Percentiles rank a stretch among this genome's conserved stretches.
phyloP scores from a whole-genome alignment of 2,113 vertebrate species.

The Bufo gargarizans region DNA sequence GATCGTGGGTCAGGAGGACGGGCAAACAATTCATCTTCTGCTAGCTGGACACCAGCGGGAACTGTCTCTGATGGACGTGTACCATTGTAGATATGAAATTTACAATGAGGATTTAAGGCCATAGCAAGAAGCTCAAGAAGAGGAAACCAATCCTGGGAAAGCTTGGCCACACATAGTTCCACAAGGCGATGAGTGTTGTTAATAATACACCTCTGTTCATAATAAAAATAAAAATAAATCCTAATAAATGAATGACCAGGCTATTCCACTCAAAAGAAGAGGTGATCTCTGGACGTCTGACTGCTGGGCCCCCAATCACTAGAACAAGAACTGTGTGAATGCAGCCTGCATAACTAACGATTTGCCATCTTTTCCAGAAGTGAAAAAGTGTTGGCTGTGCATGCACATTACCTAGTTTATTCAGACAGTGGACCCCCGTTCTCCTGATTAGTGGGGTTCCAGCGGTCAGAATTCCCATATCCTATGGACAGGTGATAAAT shows the following conservation, averaged over 20 bases:
- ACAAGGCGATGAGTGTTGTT: constrained; percentile 98
- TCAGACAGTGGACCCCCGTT: no score
- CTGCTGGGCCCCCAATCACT: no score
- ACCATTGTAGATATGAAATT: constrained; percentile 99
- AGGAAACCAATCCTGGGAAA: constrained; percentile 99
- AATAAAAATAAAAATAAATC: not conserved
- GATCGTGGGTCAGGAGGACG: constrained; percentile 97
- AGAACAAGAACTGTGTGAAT: no score
- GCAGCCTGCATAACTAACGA: no score
- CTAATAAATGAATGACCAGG: not conserved
- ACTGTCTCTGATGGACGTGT: constrained; percentile 97
- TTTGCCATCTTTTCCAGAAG: no score
- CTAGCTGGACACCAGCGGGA: constrained; percentile 92
- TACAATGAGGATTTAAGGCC: constrained; percentile 99
- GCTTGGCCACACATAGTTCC: constrained; percentile 97
- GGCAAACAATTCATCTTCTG: constrained; percentile 96
- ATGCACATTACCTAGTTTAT: no score
- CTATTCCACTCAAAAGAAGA: not conserved
- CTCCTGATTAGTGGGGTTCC: no score
- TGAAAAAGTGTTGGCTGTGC: no score
- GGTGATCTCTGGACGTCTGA: no score
- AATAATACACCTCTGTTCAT: constrained; percentile 94
- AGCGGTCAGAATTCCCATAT: no score
- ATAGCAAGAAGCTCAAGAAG: constrained; percentile 98
- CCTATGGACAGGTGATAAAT: no score